Percentiles rank a stretch among this genome's conserved stretches.
These are phyloP conservation scores for Asarcornis scutulata DNA, from an alignment of 2,113 vertebrate genomes.

Conservation along the genomic window DNA sequence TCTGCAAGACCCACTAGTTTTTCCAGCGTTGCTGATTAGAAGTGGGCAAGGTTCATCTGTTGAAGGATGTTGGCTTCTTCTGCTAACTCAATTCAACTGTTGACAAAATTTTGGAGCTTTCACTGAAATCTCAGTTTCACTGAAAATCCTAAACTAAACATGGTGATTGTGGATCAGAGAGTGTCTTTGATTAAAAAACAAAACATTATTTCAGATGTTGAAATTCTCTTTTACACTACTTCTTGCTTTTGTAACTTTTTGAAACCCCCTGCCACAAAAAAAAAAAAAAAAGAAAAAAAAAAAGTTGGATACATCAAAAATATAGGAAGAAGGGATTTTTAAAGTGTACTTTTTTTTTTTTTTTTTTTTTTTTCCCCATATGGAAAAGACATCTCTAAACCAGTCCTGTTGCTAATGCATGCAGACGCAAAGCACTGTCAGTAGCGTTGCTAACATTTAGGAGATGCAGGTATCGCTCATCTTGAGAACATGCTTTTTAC, in stretches of 20 bases:
- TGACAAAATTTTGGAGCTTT: neutral
- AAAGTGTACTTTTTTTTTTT: neutral
- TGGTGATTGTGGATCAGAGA: neutral
- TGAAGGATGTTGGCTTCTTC: neutral
- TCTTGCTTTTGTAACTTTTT: neutral
- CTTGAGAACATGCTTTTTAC: neutral
- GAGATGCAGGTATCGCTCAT: neutral
- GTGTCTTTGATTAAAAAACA: neutral
- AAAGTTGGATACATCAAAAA: neutral
- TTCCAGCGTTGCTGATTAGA: constrained; percentile 19
- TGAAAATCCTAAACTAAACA: neutral
- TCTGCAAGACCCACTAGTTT: neutral
- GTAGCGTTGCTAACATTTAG: neutral
- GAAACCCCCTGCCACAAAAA: neutral
- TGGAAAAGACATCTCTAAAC: neutral
- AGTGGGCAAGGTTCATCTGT: constrained; percentile 2
- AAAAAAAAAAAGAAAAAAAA: neutral
- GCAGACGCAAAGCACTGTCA: neutral
- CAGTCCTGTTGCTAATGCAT: neutral
- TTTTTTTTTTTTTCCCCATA: neutral
- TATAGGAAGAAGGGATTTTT: neutral
- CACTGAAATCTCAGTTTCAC: neutral
- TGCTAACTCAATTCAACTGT: neutral
- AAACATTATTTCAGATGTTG: neutral
- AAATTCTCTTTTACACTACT: neutral